These are phyloP conservation scores for Pilophorus perplexus DNA, from an alignment of 2,888 invertebrate genomes.

Conservation along the genomic window DNA sequence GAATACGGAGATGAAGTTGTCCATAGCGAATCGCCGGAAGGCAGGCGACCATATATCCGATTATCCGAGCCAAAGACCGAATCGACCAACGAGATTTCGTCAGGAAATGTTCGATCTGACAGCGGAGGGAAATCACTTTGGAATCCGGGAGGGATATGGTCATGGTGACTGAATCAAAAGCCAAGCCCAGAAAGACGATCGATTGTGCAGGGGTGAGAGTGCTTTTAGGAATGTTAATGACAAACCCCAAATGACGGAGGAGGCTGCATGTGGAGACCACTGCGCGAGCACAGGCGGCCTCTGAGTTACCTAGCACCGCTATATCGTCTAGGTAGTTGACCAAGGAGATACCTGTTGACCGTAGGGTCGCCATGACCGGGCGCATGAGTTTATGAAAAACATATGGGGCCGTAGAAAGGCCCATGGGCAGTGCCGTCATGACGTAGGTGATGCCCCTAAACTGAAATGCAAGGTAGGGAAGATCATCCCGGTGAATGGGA, in stretches of 20 bases:
- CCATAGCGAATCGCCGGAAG: not conserved
- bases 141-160: not conserved
- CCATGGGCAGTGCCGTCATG: not conserved
- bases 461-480: not conserved
- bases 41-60: not conserved
- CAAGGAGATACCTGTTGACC: not conserved
- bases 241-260: not conserved
- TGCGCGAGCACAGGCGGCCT: not conserved
- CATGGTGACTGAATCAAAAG: conserved; percentile 2
- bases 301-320: not conserved
- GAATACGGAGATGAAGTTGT: not conserved
- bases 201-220: not conserved
- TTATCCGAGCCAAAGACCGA: not conserved
- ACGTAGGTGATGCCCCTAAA: not conserved
- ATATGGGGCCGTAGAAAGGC: not conserved
- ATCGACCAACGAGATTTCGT: not conserved
- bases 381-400: too few relatives aligned
- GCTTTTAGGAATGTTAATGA: not conserved
- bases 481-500: not conserved
- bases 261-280: not conserved
- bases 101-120: not conserved
- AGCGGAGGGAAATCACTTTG: not conserved
- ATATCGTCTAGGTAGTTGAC: conserved; percentile 8
- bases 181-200: not conserved
- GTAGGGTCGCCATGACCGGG: not conserved